phyloP scores from a whole-genome alignment of 2,113 vertebrate genomes.

The Oriolus oriolus region DNA sequence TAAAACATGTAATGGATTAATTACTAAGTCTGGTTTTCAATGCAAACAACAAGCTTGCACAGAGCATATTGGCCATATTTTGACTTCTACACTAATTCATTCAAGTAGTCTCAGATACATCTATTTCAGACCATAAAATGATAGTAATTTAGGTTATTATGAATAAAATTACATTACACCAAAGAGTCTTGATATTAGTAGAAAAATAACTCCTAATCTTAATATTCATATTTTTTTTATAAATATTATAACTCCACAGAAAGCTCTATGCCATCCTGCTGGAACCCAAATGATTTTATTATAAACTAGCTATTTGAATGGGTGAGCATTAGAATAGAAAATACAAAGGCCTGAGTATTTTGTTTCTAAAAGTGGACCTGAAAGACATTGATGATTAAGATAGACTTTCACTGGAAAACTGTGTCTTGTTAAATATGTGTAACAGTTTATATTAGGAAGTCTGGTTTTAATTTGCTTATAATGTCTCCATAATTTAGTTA shows the following conservation, averaged over 20 bases:
- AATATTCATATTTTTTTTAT: neutral
- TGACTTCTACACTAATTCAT: neutral
- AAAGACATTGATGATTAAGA: neutral
- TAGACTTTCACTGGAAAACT: neutral
- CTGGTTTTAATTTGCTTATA: neutral
- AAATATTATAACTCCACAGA: neutral
- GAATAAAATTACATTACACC: neutral
- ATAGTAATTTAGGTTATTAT: neutral
- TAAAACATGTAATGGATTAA: neutral
- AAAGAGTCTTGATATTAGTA: neutral
- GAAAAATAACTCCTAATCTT: neutral
- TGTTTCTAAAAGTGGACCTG: neutral
- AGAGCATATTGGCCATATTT: neutral
- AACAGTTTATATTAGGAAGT: neutral
- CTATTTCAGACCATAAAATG: neutral
- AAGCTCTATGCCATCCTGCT: neutral
- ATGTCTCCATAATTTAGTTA: neutral
- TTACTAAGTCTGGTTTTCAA: neutral
- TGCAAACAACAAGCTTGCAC: neutral
- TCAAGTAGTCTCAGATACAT: neutral
- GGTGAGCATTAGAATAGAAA: neutral
- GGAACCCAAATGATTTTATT: neutral
- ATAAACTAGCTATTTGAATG: neutral
- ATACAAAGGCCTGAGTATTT: rapidly evolving
- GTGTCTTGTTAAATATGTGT: neutral